phyloP scores from a whole-genome alignment of 2,797 vertebrate species.

The Chelon auratus region DNA sequence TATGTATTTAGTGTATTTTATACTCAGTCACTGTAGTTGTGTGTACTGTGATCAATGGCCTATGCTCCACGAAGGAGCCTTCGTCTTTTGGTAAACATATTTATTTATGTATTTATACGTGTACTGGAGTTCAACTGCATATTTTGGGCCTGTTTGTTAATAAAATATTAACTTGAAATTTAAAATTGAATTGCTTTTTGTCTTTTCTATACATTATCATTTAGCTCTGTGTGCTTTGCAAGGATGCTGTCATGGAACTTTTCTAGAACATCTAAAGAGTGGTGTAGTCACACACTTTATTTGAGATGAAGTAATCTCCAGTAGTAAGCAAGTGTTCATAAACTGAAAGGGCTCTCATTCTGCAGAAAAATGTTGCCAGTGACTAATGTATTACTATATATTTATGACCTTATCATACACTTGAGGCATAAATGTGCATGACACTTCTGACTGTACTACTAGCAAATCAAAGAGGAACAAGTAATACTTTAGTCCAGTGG shows the following conservation, averaged over 20 bases:
- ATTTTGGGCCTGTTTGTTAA: background rate
- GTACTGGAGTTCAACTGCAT: background rate
- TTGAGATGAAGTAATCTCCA: background rate
- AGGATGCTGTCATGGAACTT: too few relatives aligned
- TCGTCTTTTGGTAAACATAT: conserved; percentile 31
- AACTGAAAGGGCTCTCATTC: background rate
- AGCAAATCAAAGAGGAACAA: background rate
- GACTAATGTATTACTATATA: background rate
- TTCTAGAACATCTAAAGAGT: background rate
- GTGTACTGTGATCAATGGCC: background rate
- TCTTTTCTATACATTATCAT: background rate
- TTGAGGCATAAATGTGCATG: background rate
- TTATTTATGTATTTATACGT: conserved; percentile 64
- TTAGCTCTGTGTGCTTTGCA: background rate
- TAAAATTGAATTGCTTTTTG: background rate
- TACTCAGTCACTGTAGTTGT: background rate
- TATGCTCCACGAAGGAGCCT: too few relatives aligned
- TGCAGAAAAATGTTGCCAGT: background rate
- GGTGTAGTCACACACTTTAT: background rate
- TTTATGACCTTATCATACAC: background rate
- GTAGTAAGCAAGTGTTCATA: background rate
- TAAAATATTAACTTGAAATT: background rate
- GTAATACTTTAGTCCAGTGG: too few relatives aligned
- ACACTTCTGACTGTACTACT: background rate
- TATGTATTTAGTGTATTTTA: background rate